Evolutionary conservation across 1,140 invertebrate genomes (phyloP).

Genomic region (Philopotamus ludificatus): DNA sequence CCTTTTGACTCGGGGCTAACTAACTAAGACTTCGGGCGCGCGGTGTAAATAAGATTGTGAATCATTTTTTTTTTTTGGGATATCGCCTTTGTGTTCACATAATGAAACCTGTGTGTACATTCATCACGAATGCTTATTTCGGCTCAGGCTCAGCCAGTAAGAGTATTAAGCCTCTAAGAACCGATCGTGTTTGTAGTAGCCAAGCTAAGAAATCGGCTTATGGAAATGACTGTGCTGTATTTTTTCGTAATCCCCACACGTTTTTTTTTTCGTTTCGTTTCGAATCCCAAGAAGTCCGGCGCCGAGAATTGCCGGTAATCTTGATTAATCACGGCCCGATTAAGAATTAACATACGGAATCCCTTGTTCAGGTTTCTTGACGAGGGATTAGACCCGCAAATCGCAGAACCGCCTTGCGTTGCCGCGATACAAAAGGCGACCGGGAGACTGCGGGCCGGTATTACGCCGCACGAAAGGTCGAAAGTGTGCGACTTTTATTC

Average conservation of each 20-base stretch:
- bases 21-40: neutral
- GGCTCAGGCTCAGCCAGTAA: conserved; percentile 29
- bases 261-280: conserved; percentile 27
- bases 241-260: conserved; percentile 40
- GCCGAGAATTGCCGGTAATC: conserved; percentile 28
- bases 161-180: conserved; percentile 31
- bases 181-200: conserved; percentile 31
- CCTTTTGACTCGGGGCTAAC: neutral
- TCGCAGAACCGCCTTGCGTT: conserved; percentile 1
- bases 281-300: neutral
- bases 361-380: conserved; percentile 34
- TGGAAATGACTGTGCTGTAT: conserved; percentile 41
- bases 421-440: neutral
- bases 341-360: conserved; percentile 43
- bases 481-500: neutral
- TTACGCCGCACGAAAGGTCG: conserved; percentile 6
- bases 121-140: conserved; percentile 31
- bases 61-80: neutral
- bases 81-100: neutral
- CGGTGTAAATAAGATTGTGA: conserved; percentile 4
- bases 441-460: neutral
- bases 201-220: conserved; percentile 38
- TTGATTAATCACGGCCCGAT: conserved; percentile 42
- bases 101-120: conserved; percentile 10
- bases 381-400: conserved; percentile 29